Evolutionary conservation across 2,888 invertebrate species (phyloP), one percentile per base, ranked within the genome.

Genomic region (Auanema sp.): DNA sequence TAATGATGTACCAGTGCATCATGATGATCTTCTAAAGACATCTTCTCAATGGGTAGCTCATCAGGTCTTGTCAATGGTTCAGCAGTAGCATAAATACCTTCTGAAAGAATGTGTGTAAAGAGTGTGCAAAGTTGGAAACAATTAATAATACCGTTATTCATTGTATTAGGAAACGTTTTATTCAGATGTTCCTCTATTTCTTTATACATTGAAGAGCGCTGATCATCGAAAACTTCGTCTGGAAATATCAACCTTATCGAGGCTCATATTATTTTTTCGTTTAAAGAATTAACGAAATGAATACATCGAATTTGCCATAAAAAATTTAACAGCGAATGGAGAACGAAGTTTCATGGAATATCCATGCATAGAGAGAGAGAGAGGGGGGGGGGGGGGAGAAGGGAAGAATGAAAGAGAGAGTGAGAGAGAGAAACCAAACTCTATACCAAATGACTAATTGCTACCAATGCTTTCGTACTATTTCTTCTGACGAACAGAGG

Each of bases 161-260:
- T 56, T 10, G 24, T 43, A 12, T 64, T 67, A 5, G 72, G 72
- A 44, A 72, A 70, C 21, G 67, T 66, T 51, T 70, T 64, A 66
- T 72, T 72, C 40, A 72, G 55, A 40, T 70, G 68, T 51, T 70
- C 72, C 33, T 72, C 72, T 68, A 72, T 55, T 69, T 72, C 70
- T 52, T 68, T 68, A 56, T 72, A 72, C 70, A 72, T 70, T 12
- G 72, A 72, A 41, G 68, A 68, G 21, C 72, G 62, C 21, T 69
- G 68, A 60, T 67, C 72, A 67, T 72, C 66, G 43, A 50, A 47
- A 5, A 23, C 52, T 23, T 52, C 52, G 18, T 52, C 52, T 52
- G 52, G 24, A 52, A 47, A 47, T 47, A 47, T n/a, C n/a, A n/a
- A n/a, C n/a, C n/a, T n/a, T n/a, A n/a, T n/a, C n/a, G n/a, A n/a